Evolutionary conservation across 2,888 invertebrate species (phyloP).

Genomic region (Incurvaria masculella): DNA sequence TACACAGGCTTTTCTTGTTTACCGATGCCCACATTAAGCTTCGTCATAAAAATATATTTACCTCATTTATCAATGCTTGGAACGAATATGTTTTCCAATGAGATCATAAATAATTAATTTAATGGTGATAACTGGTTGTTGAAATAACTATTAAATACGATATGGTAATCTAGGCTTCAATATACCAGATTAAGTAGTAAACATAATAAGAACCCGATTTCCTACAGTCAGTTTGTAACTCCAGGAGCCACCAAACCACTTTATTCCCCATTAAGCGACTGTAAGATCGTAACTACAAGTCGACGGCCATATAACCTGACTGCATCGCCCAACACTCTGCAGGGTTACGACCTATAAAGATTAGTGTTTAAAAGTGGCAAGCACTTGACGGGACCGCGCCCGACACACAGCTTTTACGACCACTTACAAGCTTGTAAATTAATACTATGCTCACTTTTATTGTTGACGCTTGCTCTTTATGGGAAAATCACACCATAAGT

Average conservation of each 20-base stretch:
- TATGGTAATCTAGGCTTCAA: too few relatives aligned
- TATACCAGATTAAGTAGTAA: too few relatives aligned
- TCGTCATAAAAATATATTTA: too few relatives aligned
- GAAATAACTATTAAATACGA: too few relatives aligned
- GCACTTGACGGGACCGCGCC: slow-evolving; percentile 2
- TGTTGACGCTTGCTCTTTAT: neutral
- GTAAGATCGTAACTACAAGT: slow-evolving; percentile 13
- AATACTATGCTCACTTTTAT: neutral
- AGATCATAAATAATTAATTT: too few relatives aligned
- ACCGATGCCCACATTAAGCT: too few relatives aligned
- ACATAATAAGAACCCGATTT: too few relatives aligned
- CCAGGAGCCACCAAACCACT: too few relatives aligned
- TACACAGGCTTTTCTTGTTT: neutral
- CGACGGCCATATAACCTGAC: neutral
- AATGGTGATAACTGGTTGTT: too few relatives aligned
- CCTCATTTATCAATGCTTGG: too few relatives aligned
- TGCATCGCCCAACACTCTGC: slow-evolving; percentile 35
- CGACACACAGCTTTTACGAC: slow-evolving; percentile 3
- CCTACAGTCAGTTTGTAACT: too few relatives aligned
- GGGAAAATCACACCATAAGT: neutral
- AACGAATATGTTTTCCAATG: too few relatives aligned
- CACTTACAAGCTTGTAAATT: slow-evolving; percentile 8
- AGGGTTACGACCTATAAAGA: slow-evolving; percentile 32
- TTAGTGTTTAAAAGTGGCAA: slow-evolving; percentile 21
- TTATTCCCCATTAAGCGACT: slow-evolving; percentile 33